Conservation (phyloP, 2,113 vertebrate species). For the Scortum barcoo region DNA sequence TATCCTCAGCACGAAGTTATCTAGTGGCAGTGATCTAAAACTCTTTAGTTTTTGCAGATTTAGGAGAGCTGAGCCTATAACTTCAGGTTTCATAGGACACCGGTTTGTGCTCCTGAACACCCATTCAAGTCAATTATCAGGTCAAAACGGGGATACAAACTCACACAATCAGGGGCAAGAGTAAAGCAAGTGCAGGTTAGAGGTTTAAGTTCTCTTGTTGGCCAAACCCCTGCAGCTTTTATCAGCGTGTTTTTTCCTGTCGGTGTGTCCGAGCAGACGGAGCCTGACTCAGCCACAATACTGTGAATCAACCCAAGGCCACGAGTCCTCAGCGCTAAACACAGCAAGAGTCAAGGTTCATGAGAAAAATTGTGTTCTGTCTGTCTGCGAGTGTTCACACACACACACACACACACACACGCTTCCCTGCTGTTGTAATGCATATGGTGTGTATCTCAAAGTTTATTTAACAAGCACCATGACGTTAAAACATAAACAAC, state of each 20-base stretch:
- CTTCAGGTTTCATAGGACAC: not conserved
- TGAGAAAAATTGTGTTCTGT: conserved; percentile 68
- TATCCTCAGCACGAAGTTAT: conserved; percentile 36
- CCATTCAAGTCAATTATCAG: not conserved
- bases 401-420: conserved; percentile 13
- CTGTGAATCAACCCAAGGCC: conserved; percentile 59
- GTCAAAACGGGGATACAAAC: not conserved
- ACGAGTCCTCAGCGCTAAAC: conserved; percentile 46
- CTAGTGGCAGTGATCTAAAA: conserved; percentile 22
- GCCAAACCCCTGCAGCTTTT: conserved; percentile 30
- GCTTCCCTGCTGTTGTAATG: not conserved
- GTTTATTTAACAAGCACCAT: not conserved
- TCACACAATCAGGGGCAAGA: not conserved
- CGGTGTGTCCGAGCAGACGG: conserved; percentile 28
- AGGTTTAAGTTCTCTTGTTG: conserved; percentile 23
- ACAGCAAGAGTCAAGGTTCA: conserved; percentile 71
- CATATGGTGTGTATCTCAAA: not conserved
- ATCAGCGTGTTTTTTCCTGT: conserved; percentile 73
- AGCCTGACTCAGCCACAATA: conserved; percentile 51
- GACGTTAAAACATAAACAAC: not conserved
- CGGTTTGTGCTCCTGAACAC: no score
- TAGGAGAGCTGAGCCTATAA: not conserved
- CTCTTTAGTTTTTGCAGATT: conserved; percentile 18
- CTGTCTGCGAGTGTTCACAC: conserved; percentile 26
- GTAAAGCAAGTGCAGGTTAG: conserved; percentile 15